Evolutionary conservation across 37 sponge, comb jelly and placozoan species (phyloP), one percentile per base, ranked within the genome.

Genomic region (Chondrosia reniformis): DNA sequence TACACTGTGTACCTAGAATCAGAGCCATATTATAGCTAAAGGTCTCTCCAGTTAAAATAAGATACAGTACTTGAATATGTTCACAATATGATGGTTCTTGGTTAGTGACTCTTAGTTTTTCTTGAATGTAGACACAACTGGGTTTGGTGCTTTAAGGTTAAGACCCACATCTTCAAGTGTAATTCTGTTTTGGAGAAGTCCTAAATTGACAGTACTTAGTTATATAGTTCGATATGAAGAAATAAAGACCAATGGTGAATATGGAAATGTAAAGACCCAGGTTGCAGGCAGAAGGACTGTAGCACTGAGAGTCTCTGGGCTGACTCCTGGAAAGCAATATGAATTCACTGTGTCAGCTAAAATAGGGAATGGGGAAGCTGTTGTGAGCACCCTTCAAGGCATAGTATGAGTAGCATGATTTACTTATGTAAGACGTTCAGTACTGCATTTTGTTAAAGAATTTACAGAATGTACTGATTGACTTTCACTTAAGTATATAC

Each of bases 271-370:
- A 44, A 25, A 69, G 41, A 25, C 22, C 41, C 41, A 42, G 2
- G n/a, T n/a, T 21, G 72, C 72, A 3, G 72, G 72, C 13, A 21
- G n/a, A 24, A 41, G 72, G 1, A 69, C 72, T 7, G 44, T 41
- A 40, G 72, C 72, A 3, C 72, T 69, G 32, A 31, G 42, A 25
- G 72, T 69, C 3, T 69, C n/a, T 24, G 72, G 72, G 0, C 72
- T 69, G 43, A 69, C 72, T 2, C 42, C 43, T 38, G 41, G 4
- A 21, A 24, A 6, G 24, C 39, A 41, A 1, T 69, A 69, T 6
- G 72, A 69, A 21, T 69, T 69, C 43, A 69, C 72, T 1, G 72
- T 69, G 4, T 69, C 38, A 42, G 72, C 72, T 69, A 24, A 42
- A 24, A 69, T 44, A 13, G 13, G 4, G 3, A 40, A 25, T 25